These are phyloP conservation scores for Halcyon smyrnensis DNA, from an alignment of 2,797 vertebrate species.

Conservation along the genomic window DNA sequence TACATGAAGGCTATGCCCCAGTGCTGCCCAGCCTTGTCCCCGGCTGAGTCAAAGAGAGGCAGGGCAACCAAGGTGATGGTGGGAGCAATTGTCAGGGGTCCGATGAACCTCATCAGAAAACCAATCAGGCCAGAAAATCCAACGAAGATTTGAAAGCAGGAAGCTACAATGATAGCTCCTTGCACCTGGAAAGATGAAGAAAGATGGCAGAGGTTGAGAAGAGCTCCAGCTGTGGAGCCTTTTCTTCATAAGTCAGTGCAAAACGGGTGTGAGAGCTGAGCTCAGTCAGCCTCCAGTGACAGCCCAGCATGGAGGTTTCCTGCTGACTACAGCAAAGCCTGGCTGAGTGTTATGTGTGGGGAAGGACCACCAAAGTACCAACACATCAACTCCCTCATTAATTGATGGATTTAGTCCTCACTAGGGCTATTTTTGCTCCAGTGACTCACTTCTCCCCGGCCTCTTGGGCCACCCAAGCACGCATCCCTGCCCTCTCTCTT, in stretches of 20 bases:
- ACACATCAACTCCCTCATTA: not conserved
- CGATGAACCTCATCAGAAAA: conserved; percentile 93
- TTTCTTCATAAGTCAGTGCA: not conserved
- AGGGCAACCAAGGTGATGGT: conserved; percentile 93
- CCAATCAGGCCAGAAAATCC: conserved; percentile 96
- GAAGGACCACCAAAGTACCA: not conserved
- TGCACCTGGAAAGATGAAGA: conserved; percentile 83
- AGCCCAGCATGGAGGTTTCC: not conserved
- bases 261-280: not conserved
- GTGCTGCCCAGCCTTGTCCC: conserved; percentile 88
- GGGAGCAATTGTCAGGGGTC: conserved; percentile 95
- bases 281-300: not conserved
- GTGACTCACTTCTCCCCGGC: not conserved
- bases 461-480: not conserved
- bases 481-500: not conserved
- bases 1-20: conserved; percentile 93
- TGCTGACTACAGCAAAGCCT: not conserved
- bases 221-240: not conserved
- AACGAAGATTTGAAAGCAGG: conserved; percentile 92
- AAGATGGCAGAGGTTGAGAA: not conserved
- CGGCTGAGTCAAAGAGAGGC: conserved; percentile 90
- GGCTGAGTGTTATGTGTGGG: not conserved
- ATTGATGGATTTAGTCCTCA: not conserved
- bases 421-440: not conserved
- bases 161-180: conserved; percentile 93